These are phyloP conservation scores for Brachyhypopomus occidentalis DNA, from an alignment of 2,113 vertebrate genomes.

Conservation along the genomic window DNA sequence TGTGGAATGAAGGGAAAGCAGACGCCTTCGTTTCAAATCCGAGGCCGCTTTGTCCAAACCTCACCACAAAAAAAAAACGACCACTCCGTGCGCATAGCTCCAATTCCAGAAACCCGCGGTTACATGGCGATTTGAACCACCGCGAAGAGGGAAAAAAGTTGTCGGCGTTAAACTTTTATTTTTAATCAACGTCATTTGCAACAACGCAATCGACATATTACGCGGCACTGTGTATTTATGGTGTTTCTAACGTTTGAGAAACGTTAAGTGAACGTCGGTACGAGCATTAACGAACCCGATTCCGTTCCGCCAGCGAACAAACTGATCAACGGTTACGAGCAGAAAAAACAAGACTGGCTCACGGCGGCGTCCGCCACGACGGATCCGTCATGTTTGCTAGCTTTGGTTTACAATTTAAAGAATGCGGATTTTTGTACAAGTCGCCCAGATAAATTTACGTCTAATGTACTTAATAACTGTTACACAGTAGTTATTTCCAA, in stretches of 20 bases:
- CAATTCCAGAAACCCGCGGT: slow-evolving; percentile 64
- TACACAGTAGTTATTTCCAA: neutral
- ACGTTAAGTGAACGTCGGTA: no score
- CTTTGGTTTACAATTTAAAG: slow-evolving; percentile 1
- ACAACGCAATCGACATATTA: neutral
- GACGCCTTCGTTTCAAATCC: no score
- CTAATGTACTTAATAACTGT: no score
- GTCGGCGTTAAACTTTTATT: slow-evolving; percentile 5
- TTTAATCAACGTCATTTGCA: neutral
- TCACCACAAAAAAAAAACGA: neutral
- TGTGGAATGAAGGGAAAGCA: no score
- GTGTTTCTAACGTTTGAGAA: no score
- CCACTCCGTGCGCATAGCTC: slow-evolving; percentile 64
- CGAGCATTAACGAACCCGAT: no score
- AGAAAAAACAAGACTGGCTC: slow-evolving; percentile 51
- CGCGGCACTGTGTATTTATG: no score
- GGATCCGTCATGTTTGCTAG: slow-evolving; percentile 61
- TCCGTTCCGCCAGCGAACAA: neutral
- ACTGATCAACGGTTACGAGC: slow-evolving; percentile 44
- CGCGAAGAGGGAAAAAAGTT: slow-evolving; percentile 21
- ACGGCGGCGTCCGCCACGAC: slow-evolving; percentile 58
- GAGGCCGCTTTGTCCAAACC: neutral
- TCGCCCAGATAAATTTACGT: neutral
- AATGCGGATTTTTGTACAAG: neutral
- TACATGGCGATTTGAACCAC: slow-evolving; percentile 24